phyloP scores from a whole-genome alignment of 1,140 invertebrate genomes.

The Dendroctonus ponderosae region DNA sequence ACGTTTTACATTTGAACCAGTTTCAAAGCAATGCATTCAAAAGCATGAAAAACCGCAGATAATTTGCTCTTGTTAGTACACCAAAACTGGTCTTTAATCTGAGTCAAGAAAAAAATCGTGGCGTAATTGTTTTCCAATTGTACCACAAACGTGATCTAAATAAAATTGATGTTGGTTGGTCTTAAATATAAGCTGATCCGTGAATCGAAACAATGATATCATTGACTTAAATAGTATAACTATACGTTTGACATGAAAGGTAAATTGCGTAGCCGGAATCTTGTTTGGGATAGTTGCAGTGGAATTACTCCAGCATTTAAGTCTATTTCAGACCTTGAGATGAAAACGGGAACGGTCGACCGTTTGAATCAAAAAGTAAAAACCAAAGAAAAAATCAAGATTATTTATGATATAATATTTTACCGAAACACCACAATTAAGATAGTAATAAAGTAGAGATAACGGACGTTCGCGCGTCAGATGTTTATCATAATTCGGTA shows the following conservation, averaged over 20 bases:
- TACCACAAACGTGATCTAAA: conserved; percentile 25
- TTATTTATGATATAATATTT: too few relatives aligned
- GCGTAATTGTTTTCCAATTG: conserved; percentile 29
- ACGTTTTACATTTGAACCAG: too few relatives aligned
- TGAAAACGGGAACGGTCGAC: too few relatives aligned
- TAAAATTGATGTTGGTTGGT: conserved; percentile 22
- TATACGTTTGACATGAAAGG: conserved; percentile 6
- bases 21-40: not conserved
- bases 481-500: conserved; percentile 31
- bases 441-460: conserved; percentile 1
- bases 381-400: too few relatives aligned
- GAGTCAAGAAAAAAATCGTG: conserved; percentile 4
- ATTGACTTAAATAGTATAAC: conserved; percentile 12
- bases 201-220: conserved; percentile 23
- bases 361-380: too few relatives aligned
- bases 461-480: conserved; percentile 20
- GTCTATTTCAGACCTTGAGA: too few relatives aligned
- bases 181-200: conserved; percentile 7
- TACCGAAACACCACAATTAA: too few relatives aligned
- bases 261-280: not conserved
- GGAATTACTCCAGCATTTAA: too few relatives aligned
- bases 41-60: not conserved
- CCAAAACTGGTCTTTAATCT: not conserved
- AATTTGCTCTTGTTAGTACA: not conserved
- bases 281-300: not conserved